phyloP scores from a whole-genome alignment of 2,797 vertebrate genomes.

The Bovichtus variegatus region DNA sequence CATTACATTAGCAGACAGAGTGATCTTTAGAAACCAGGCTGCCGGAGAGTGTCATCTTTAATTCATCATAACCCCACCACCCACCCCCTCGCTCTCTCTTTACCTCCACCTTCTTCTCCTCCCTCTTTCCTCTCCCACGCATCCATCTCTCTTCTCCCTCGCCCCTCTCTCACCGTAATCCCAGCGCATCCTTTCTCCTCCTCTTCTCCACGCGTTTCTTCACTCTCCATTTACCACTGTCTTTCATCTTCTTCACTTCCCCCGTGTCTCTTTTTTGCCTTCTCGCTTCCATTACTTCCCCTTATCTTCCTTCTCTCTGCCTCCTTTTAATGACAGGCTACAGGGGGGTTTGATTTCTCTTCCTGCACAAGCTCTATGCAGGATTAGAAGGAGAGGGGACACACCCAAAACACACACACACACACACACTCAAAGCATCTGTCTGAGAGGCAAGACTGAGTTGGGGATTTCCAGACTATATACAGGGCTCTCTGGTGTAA shows the following conservation, averaged over 20 bases:
- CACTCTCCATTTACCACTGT: constrained; percentile 39
- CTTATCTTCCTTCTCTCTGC: constrained; percentile 33
- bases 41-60: constrained; percentile 85
- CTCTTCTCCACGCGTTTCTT: constrained; percentile 16
- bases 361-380: constrained; percentile 11
- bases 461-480: constrained; percentile 14
- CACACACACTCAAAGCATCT: background rate
- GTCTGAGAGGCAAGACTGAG: constrained; percentile 1
- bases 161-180: constrained; percentile 38
- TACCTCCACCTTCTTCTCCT: constrained; percentile 42
- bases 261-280: constrained; percentile 7
- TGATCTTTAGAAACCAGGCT: constrained; percentile 85
- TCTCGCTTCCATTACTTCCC: constrained; percentile 24
- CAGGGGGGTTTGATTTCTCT: constrained; percentile 15
- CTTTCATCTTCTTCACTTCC: constrained; percentile 56
- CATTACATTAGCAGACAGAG: constrained; percentile 86
- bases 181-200: constrained; percentile 38
- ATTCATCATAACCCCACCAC: constrained; percentile 81
- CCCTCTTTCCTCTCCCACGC: constrained; percentile 17
- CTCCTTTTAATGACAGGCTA: constrained; percentile 43
- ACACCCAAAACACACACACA: constrained; percentile 16
- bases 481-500: background rate
- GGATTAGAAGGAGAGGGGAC: constrained; percentile 15
- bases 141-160: constrained; percentile 3
- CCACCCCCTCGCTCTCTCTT: constrained; percentile 26